These are phyloP conservation scores for Thymelicus acteon DNA, from an alignment of 2,888 invertebrate species.

Conservation along the genomic window DNA sequence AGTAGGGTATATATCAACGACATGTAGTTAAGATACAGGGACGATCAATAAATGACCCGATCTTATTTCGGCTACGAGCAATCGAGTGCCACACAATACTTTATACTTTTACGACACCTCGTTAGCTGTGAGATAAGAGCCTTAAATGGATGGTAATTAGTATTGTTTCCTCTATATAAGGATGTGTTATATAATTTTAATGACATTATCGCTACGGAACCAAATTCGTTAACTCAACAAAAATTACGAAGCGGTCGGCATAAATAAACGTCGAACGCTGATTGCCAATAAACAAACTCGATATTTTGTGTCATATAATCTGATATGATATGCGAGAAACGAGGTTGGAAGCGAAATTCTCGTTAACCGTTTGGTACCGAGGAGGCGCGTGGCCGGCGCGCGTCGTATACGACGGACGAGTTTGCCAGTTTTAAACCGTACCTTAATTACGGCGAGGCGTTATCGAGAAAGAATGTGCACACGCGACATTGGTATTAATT, in stretches of 20 bases:
- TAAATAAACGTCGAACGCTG: slow-evolving; percentile 66
- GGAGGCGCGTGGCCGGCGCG: slow-evolving; percentile 73
- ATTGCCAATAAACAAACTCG: slow-evolving; percentile 76
- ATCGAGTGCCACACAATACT: slow-evolving; percentile 48
- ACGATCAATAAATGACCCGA: slow-evolving; percentile 68
- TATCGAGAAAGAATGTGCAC: slow-evolving; percentile 85
- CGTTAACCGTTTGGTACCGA: slow-evolving; percentile 63
- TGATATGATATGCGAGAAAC: slow-evolving; percentile 69
- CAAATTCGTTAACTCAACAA: slow-evolving; percentile 21
- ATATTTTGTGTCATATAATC: slow-evolving; percentile 72
- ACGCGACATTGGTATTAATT: slow-evolving; percentile 85
- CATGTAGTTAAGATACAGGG: slow-evolving; percentile 48
- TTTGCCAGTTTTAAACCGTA: slow-evolving; percentile 68
- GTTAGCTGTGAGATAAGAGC: slow-evolving; percentile 74
- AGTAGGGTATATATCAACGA: slow-evolving; percentile 63
- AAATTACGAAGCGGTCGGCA: slow-evolving; percentile 57
- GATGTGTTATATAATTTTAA: slow-evolving; percentile 42
- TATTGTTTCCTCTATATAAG: slow-evolving; percentile 64
- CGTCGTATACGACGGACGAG: slow-evolving; percentile 54
- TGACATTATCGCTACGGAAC: slow-evolving; percentile 32
- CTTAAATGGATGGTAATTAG: slow-evolving; percentile 77
- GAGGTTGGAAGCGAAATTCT: slow-evolving; percentile 67
- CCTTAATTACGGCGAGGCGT: slow-evolving; percentile 83
- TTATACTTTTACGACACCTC: slow-evolving; percentile 77
- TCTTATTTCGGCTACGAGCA: slow-evolving; percentile 56